A percentile compares a stretch with the other conserved stretches of the same genome.
phyloP scores from a whole-genome alignment of 2,113 vertebrate genomes.

The Chiloscyllium plagiosum region DNA sequence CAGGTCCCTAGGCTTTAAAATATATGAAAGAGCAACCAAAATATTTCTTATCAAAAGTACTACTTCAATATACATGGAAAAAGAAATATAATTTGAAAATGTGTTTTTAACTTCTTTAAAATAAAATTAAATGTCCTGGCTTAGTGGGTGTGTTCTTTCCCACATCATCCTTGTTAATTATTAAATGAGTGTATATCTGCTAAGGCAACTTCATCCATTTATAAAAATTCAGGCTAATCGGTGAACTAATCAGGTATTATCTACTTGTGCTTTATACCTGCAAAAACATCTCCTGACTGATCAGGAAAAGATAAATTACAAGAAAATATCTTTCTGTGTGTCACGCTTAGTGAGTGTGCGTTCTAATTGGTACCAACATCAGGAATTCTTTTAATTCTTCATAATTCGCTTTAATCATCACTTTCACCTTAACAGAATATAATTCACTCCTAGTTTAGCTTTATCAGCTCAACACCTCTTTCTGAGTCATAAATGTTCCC shows the following conservation, averaged over 20 bases:
- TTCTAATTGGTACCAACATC: no score
- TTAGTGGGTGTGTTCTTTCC: neutral
- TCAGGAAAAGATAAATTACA: neutral
- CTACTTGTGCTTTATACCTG: neutral
- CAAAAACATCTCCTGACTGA: neutral
- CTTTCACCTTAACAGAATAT: no score
- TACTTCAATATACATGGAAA: neutral
- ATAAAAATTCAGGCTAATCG: neutral
- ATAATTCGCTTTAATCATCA: no score
- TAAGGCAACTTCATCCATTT: neutral
- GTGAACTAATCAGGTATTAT: neutral
- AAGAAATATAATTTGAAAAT: neutral
- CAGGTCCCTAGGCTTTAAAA: neutral
- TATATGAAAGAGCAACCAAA: neutral
- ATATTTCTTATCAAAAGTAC: neutral
- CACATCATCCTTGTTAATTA: neutral
- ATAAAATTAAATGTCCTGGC: neutral
- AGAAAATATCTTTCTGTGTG: no score
- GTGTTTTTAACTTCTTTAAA: neutral
- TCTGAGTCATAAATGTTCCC: no score
- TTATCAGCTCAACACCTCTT: neutral
- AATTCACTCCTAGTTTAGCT: no score
- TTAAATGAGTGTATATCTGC: neutral
- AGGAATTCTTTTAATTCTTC: no score
- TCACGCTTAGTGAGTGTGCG: no score